Percentiles rank a stretch among this genome's conserved stretches.
Evolutionary conservation across 2,888 invertebrate genomes (phyloP).

Genomic region (Hermaeophaga mercurialis): DNA sequence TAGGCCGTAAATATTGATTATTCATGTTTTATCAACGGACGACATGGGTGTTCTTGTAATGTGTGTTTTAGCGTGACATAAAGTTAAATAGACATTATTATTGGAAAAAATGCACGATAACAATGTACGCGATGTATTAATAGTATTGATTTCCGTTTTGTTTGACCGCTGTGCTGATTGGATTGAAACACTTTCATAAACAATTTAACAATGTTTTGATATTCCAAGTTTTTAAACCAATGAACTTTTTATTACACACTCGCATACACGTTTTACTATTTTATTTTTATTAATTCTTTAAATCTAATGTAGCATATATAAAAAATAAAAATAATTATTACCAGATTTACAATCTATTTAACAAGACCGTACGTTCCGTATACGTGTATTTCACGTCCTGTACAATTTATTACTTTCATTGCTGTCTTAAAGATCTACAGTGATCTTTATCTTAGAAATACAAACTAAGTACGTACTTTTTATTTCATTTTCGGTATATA

Average conservation of each 20-base stretch:
- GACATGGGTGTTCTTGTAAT: constrained; percentile 8
- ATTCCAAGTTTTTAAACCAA: constrained; percentile 1
- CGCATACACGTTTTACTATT: too few relatives aligned
- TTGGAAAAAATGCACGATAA: constrained; percentile 10
- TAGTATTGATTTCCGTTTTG: constrained; percentile 5
- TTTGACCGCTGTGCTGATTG: not conserved
- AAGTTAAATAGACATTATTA: constrained; percentile 7
- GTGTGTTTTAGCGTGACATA: constrained; percentile 8
- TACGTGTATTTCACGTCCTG: too few relatives aligned
- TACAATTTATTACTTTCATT: too few relatives aligned
- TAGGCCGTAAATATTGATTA: constrained; percentile 2
- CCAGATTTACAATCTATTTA: too few relatives aligned
- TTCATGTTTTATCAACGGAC: constrained; percentile 6
- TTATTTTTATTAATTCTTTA: too few relatives aligned
- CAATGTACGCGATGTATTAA: constrained; percentile 2
- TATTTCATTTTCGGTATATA: too few relatives aligned
- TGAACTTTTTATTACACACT: constrained; percentile 3
- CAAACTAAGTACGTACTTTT: too few relatives aligned
- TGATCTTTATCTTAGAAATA: too few relatives aligned
- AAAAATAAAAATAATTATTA: too few relatives aligned
- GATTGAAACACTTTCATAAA: not conserved
- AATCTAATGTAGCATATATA: too few relatives aligned
- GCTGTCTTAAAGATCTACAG: too few relatives aligned
- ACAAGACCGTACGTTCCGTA: too few relatives aligned
- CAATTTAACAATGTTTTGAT: not conserved